A percentile compares a stretch with the other conserved stretches of the same genome.
Evolutionary conservation across 1,140 invertebrate genomes (phyloP).

Genomic region (Zophobas atratus): DNA sequence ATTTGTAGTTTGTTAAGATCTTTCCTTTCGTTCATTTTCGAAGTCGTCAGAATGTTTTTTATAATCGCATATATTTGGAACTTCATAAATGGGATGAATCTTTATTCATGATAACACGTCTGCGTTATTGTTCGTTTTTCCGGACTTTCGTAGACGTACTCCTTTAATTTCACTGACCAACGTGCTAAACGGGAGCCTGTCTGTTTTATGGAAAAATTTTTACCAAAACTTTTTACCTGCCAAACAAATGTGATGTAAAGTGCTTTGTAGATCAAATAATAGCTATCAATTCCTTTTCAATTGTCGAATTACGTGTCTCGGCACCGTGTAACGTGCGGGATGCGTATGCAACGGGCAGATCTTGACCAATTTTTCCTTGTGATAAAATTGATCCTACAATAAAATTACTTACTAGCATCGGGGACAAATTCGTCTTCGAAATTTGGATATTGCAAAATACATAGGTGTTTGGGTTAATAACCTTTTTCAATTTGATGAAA

Average conservation of each 20-base stretch:
- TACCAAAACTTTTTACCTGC: constrained; percentile 65
- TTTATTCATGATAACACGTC: constrained; percentile 63
- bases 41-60: too few species aligned
- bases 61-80: too few species aligned
- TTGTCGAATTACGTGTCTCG: constrained; percentile 57
- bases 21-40: too few species aligned
- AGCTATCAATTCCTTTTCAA: constrained; percentile 67
- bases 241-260: constrained; percentile 68
- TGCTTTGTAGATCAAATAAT: constrained; percentile 46
- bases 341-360: constrained; percentile 57
- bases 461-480: constrained; percentile 50
- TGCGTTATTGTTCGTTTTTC: constrained; percentile 64
- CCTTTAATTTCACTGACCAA: constrained; percentile 64
- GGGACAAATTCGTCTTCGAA: constrained; percentile 57
- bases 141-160: constrained; percentile 65
- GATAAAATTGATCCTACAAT: constrained; percentile 52
- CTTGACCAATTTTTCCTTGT: constrained; percentile 44
- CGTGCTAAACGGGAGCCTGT: constrained; percentile 66
- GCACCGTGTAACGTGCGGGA: constrained; percentile 49
- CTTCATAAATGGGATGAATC: not conserved
- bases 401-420: constrained; percentile 55
- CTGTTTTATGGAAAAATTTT: too few species aligned
- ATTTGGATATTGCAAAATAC: constrained; percentile 55
- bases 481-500: constrained; percentile 47
- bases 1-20: too few species aligned